A percentile compares a stretch with the other conserved stretches of the same genome.
These are phyloP conservation scores for Mormyrus proboscirostris DNA, from an alignment of 2,797 vertebrate genomes.

Conservation along the genomic window DNA sequence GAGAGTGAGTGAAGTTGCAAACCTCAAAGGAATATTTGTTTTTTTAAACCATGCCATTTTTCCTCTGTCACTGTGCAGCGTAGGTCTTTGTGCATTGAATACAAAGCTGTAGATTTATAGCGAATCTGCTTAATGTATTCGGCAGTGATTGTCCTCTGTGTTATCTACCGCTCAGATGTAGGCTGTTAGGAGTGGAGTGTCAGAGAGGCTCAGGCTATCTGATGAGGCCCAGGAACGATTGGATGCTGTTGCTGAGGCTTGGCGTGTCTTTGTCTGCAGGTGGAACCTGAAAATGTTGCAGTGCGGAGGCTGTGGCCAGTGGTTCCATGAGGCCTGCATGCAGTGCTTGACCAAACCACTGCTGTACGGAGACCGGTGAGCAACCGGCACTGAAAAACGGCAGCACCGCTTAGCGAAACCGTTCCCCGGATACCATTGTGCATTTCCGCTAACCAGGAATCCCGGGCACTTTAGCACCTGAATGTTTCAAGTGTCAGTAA, in stretches of 20 bases:
- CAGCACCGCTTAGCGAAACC: background rate
- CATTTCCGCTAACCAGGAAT: background rate
- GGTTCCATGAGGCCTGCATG: constrained; percentile 92
- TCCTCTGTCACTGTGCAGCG: background rate
- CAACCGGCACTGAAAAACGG: background rate
- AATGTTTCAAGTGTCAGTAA: background rate
- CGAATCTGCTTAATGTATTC: background rate
- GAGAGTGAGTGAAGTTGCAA: constrained; percentile 72
- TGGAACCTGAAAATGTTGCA: constrained; percentile 95
- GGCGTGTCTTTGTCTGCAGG: constrained; percentile 46
- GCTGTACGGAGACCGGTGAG: constrained; percentile 77
- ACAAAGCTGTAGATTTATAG: background rate
- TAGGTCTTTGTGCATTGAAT: background rate
- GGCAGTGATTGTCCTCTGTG: background rate
- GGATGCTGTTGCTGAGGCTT: background rate
- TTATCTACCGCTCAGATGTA: background rate
- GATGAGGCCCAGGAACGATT: background rate
- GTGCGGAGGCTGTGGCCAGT: constrained; percentile 79
- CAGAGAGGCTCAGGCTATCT: background rate
- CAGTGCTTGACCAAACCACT: constrained; percentile 88
- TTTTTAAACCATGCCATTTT: background rate
- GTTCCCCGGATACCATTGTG: background rate
- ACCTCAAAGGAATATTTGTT: background rate
- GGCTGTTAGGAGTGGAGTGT: background rate
- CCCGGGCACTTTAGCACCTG: background rate